Percentiles rank a stretch among this genome's conserved stretches.
Conservation (phyloP, 2,113 vertebrate genomes). For the Phyllostomus discolor region DNA sequence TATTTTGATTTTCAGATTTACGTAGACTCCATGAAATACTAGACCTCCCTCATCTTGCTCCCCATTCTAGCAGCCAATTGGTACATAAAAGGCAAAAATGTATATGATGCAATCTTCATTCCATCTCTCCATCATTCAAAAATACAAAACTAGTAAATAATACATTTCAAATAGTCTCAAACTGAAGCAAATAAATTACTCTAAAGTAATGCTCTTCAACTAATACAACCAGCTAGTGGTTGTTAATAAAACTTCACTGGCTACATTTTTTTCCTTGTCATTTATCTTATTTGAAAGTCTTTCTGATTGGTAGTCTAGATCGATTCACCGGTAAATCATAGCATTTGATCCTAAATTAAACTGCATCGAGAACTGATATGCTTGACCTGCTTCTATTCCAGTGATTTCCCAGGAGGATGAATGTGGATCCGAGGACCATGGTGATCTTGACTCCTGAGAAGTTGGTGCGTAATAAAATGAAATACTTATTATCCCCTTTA, state of each 20-base stretch:
- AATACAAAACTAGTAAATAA: conserved; percentile 43
- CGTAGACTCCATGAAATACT: conserved; percentile 91
- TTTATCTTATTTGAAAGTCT: no score
- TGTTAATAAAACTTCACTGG: neutral
- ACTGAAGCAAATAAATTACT: neutral
- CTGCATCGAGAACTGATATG: neutral
- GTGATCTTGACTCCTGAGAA: neutral
- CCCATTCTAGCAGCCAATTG: conserved; percentile 98
- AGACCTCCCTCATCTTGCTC: conserved; percentile 86
- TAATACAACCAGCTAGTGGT: neutral
- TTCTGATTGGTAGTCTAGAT: no score
- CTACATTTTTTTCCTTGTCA: neutral
- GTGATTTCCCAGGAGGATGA: neutral
- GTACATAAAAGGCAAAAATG: conserved; percentile 98
- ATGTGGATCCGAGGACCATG: neutral
- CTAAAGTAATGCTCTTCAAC: neutral
- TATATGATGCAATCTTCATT: conserved; percentile 93
- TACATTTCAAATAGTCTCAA: neutral
- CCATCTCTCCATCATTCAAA: conserved; percentile 82
- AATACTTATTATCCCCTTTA: neutral
- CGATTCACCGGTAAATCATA: neutral
- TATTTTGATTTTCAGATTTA: neutral
- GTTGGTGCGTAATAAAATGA: neutral
- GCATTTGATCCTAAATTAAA: neutral
- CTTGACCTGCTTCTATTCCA: neutral